Evolutionary conservation across 2,113 vertebrate species (phyloP), one percentile per base, ranked within the genome.

Genomic region (Carollia perspicillata): DNA sequence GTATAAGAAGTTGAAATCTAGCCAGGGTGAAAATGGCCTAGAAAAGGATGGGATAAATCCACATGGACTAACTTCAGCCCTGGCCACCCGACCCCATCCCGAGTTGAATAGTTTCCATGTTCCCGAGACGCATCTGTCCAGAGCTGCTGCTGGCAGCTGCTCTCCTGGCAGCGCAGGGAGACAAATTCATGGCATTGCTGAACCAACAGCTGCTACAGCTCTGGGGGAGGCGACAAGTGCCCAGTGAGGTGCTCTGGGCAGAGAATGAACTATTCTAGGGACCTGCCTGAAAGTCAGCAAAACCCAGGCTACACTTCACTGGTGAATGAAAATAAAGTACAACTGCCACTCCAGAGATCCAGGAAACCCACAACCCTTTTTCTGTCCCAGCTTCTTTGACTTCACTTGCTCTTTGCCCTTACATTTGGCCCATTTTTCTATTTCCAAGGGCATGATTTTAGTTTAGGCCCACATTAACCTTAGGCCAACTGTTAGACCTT

Each of bases 61-160:
- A 97, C 96, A 97, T 68, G 85, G 93, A 97, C 95, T 14, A 22
- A 69, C 96, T 86, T 96, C 84, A 74, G 91, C 65, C 55, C 55
- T 80, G 86, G 90, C 91, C 60, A 96, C 80, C 30, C 84, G 93
- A 1, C 28, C 33, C 90, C 44, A 91, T 94, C 97, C 96, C 18
- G 12, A 97, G 87, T 49, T 75, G 44, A 94, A 97, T 49, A 92
- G 92, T 97, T 94, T 96, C 98, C 97, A 97, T 9, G 26, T 92
- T 95, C 95, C 97, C 77, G 47, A 65, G 96, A 93, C 18, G 35
- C 37, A 94, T 79, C 79, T 93, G 81, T 80, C 96, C 85, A 0
- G 35, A 96, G 98, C 89, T 97, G 96, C 97, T 87, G 94, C 86
- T 96, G 94, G 95, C 96, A 92, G 97, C 98, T 98, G 97, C 95